Evolutionary conservation across 2,113 vertebrate species (phyloP).

Genomic region (Montifringilla adamsi): DNA sequence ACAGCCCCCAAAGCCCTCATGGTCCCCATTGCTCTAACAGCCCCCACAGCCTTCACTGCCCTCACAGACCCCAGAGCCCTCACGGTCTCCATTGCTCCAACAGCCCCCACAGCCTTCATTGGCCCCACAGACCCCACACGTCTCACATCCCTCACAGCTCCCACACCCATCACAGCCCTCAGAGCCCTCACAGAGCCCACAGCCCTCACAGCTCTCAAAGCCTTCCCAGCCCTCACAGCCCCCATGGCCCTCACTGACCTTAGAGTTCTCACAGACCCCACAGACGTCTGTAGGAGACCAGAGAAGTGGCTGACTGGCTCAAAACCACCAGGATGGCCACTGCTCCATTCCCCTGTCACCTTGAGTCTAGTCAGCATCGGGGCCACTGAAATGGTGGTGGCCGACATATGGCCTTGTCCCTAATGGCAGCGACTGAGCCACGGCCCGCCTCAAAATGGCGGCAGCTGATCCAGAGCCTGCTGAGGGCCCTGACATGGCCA

Average conservation of each 20-base stretch:
- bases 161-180: no score
- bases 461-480: no score
- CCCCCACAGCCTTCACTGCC: accelerated
- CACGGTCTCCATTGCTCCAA: accelerated
- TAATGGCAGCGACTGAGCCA: not conserved
- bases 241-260: not conserved
- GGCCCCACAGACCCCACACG: no score
- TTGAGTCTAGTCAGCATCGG: not conserved
- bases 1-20: accelerated
- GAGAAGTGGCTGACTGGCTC: not conserved
- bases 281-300: not conserved
- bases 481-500: no score
- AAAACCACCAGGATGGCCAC: not conserved
- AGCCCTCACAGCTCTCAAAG: no score
- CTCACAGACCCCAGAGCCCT: no score
- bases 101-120: accelerated
- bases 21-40: accelerated
- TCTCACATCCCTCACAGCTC: no score
- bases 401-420: accelerated
- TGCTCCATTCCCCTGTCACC: no score
- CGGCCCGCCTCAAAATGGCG: accelerated
- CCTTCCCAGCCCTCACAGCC: not conserved
- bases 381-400: not conserved
- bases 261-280: not conserved
- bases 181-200: accelerated